Conservation (phyloP, 2,888 invertebrate species). For the Hypsopygia costalis region DNA sequence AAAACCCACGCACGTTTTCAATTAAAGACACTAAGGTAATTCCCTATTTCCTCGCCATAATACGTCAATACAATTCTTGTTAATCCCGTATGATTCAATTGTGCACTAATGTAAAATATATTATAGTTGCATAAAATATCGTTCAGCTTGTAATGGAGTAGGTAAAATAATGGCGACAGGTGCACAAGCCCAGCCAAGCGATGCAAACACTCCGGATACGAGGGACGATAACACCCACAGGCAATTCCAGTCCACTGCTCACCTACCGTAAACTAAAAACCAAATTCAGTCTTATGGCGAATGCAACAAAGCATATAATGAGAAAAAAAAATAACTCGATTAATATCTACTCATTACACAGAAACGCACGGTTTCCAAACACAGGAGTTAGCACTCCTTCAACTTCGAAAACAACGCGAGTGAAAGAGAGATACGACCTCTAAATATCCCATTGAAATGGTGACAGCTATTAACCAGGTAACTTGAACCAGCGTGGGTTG, state of each 20-base stretch:
- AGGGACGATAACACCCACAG: conserved; percentile 42
- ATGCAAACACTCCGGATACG: conserved; percentile 45
- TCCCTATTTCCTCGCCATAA: too few relatives aligned
- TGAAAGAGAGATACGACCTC: conserved; percentile 11
- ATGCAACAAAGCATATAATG: conserved; percentile 10
- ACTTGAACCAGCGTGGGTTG: conserved; percentile 42
- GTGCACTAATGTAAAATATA: background rate
- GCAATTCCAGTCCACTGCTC: conserved; percentile 46
- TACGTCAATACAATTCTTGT: background rate
- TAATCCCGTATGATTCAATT: background rate
- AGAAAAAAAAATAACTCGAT: conserved; percentile 3
- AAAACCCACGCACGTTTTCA: too few relatives aligned
- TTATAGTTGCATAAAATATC: conserved; percentile 2
- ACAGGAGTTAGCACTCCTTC: too few relatives aligned
- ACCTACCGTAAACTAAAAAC: conserved; percentile 26
- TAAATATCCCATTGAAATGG: conserved; percentile 37
- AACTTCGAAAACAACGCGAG: background rate
- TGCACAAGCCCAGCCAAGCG: conserved; percentile 55
- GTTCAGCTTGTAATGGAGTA: background rate
- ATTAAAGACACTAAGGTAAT: too few relatives aligned
- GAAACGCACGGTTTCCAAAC: conserved; percentile 8
- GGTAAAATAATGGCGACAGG: conserved; percentile 57
- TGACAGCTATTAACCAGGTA: conserved; percentile 54
- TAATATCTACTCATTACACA: conserved; percentile 4
- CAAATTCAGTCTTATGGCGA: conserved; percentile 19